A percentile compares a stretch with the other conserved stretches of the same genome.
Conservation (phyloP, 2,113 vertebrate genomes). For the Cacatua alba region DNA sequence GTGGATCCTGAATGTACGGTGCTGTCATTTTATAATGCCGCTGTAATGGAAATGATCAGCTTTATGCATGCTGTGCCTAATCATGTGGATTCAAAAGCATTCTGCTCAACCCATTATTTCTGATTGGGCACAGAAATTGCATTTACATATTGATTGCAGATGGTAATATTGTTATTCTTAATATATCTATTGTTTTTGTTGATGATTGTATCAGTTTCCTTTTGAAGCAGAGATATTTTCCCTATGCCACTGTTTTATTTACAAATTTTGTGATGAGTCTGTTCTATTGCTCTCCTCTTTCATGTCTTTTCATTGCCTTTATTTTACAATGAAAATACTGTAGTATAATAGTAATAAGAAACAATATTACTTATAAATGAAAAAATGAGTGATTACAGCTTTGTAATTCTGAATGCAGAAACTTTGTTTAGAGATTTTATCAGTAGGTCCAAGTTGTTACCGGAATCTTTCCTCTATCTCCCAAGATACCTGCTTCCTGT, state of each 20-base stretch:
- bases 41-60: background rate
- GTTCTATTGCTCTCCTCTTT: background rate
- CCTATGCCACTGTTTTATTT: constrained; percentile 6
- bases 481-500: background rate
- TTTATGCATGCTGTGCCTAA: background rate
- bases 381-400: background rate
- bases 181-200: background rate
- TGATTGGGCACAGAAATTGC: background rate
- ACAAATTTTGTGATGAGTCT: background rate
- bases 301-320: background rate
- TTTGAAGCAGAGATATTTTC: background rate
- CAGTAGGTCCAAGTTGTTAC: background rate
- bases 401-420: background rate
- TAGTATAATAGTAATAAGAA: background rate
- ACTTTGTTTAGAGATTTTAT: background rate
- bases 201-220: background rate
- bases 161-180: background rate
- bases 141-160: constrained; percentile 32
- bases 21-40: background rate
- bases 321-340: background rate
- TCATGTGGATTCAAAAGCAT: background rate
- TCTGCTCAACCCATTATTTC: background rate
- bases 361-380: background rate
- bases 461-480: fast-evolving
- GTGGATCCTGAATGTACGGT: background rate